These are phyloP conservation scores for Dolomedes plantarius DNA, from an alignment of 2,888 invertebrate genomes.

Conservation along the genomic window DNA sequence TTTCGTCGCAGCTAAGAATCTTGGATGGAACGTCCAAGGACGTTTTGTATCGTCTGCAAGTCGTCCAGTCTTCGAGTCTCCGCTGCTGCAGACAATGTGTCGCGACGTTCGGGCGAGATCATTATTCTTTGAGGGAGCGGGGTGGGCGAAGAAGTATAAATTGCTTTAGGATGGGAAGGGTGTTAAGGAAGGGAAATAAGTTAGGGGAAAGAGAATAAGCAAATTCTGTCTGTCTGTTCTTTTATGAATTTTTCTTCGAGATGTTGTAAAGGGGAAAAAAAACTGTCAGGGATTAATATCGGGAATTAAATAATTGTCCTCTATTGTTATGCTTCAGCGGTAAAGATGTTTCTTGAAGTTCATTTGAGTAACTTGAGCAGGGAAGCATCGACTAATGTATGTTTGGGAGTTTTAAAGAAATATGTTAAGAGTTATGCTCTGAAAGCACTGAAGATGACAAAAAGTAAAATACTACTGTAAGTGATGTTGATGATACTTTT, in stretches of 20 bases:
- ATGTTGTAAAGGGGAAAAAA: not conserved
- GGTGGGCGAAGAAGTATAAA: not conserved
- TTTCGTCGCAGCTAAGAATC: not conserved
- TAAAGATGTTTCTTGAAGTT: not conserved
- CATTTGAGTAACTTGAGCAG: too few relatives aligned
- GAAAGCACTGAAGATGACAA: too few relatives aligned
- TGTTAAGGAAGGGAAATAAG: not conserved
- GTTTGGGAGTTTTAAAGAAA: too few relatives aligned
- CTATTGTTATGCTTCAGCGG: not conserved
- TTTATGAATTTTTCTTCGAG: not conserved
- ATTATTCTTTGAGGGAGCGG: not conserved
- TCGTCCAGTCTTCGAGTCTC: slow-evolving; percentile 11
- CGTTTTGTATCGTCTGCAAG: not conserved
- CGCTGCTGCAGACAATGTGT: not conserved
- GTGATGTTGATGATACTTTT: too few relatives aligned
- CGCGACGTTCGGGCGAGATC: slow-evolving; percentile 11
- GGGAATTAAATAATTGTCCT: not conserved
- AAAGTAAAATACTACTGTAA: too few relatives aligned
- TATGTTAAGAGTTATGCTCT: too few relatives aligned
- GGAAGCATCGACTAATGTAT: too few relatives aligned
- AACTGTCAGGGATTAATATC: not conserved
- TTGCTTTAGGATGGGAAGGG: not conserved
- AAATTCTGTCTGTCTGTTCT: too few relatives aligned
- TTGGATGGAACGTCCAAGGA: not conserved
- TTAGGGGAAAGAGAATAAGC: not conserved